Evolutionary conservation across 1,140 invertebrate genomes (phyloP).

Genomic region (Pseudomyrmex sp.): DNA sequence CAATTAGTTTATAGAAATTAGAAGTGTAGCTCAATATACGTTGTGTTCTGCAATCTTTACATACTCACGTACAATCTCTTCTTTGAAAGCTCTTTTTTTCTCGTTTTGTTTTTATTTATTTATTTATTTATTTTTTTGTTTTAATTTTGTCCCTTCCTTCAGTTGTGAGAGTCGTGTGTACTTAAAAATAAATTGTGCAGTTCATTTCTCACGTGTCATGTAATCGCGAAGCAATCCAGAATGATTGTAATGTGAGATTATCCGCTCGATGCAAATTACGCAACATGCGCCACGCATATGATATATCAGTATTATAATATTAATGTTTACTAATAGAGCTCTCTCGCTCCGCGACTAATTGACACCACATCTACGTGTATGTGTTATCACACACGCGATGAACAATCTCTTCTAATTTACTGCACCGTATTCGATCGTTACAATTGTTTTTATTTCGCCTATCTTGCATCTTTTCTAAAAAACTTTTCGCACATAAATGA

Average conservation of each 20-base stretch:
- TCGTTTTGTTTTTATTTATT: background rate
- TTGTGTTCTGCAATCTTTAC: background rate
- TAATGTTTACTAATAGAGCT: background rate
- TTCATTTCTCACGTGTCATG: background rate
- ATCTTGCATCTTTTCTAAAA: background rate
- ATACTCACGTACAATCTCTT: no score
- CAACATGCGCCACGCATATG: background rate
- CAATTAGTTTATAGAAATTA: background rate
- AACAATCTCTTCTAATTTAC: slow-evolving; percentile 25
- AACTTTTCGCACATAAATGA: background rate
- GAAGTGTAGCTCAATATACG: background rate
- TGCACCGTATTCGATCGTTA: background rate
- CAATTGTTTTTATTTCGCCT: background rate
- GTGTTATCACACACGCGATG: background rate
- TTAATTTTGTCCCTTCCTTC: background rate
- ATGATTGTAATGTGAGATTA: background rate
- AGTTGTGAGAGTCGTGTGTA: background rate
- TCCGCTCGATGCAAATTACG: background rate
- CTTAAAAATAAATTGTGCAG: background rate
- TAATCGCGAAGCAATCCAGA: background rate
- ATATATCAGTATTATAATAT: slow-evolving; percentile 16
- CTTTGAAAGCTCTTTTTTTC: no score
- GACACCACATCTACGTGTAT: background rate
- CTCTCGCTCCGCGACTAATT: slow-evolving; percentile 8
- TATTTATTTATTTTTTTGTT: background rate